Percentiles rank a stretch among this genome's conserved stretches.
Evolutionary conservation across 2,797 vertebrate genomes (phyloP).

Genomic region (Tenualosa ilisha): DNA sequence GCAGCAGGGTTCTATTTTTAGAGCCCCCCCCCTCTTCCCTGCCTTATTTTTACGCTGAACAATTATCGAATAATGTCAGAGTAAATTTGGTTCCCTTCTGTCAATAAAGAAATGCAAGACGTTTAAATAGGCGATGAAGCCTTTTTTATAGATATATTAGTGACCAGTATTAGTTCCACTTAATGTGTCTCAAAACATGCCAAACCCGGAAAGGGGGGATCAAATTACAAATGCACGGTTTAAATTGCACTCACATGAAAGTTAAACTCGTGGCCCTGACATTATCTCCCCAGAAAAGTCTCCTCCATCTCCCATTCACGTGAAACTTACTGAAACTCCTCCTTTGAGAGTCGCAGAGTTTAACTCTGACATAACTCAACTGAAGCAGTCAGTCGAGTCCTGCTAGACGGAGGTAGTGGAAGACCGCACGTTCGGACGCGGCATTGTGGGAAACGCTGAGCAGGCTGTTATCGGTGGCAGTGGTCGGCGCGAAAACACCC

Average conservation of each 20-base stretch:
- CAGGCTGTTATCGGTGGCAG: slow-evolving; percentile 52
- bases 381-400: neutral
- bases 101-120: neutral
- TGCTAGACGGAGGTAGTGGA: neutral
- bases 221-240: neutral
- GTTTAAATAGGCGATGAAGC: too few relatives aligned
- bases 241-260: slow-evolving; percentile 16
- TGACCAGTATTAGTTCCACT: too few relatives aligned
- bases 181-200: too few relatives aligned
- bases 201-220: neutral
- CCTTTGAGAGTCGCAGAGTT: slow-evolving; percentile 2
- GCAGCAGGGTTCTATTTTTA: too few relatives aligned
- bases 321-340: slow-evolving; percentile 16
- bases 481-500: slow-evolving; percentile 59
- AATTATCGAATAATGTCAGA: too few relatives aligned
- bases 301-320: neutral
- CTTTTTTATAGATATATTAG: too few relatives aligned
- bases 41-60: too few relatives aligned
- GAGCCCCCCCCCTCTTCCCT: too few relatives aligned
- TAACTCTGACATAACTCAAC: slow-evolving; percentile 16
- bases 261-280: neutral
- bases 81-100: neutral
- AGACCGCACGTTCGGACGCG: slow-evolving; percentile 21
- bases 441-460: slow-evolving; percentile 45
- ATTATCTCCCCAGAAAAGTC: neutral